Percentiles rank a stretch among this genome's conserved stretches.
Conservation (phyloP, 1,140 invertebrate species). For the Ridgeia piscesae region DNA sequence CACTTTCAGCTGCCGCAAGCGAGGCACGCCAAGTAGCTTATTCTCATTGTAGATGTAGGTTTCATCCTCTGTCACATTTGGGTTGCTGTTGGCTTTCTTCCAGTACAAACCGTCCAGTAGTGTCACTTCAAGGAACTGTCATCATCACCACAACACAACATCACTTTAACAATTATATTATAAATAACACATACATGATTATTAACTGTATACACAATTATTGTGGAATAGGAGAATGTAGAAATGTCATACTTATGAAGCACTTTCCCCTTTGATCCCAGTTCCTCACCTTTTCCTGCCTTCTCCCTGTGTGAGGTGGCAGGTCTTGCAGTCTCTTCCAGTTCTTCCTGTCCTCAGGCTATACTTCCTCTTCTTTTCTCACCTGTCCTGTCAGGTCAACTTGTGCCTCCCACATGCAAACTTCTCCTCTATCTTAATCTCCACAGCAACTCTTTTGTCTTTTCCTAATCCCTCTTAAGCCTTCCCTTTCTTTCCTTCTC, state of each 20-base stretch:
- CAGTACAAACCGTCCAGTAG: conserved; percentile 64
- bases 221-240: neutral
- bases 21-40: conserved; percentile 67
- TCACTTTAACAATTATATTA: neutral
- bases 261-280: too few species aligned
- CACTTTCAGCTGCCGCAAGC: conserved; percentile 64
- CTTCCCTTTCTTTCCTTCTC: too few species aligned
- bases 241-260: neutral
- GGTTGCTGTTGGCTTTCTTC: conserved; percentile 65
- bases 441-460: too few species aligned
- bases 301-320: too few species aligned
- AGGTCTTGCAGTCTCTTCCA: too few species aligned
- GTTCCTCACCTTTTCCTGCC: too few species aligned
- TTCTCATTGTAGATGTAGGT: conserved; percentile 68
- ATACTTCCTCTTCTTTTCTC: too few species aligned
- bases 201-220: neutral
- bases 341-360: too few species aligned
- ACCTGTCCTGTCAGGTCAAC: too few species aligned
- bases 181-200: neutral
- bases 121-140: conserved; percentile 63
- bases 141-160: conserved; percentile 16
- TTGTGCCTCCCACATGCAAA: too few species aligned
- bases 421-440: too few species aligned
- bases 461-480: too few species aligned
- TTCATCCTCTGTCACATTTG: conserved; percentile 52